Evolutionary conservation across 1,140 invertebrate genomes (phyloP), one percentile per base, ranked within the genome.

Genomic region (Stegodyphus dumicola): DNA sequence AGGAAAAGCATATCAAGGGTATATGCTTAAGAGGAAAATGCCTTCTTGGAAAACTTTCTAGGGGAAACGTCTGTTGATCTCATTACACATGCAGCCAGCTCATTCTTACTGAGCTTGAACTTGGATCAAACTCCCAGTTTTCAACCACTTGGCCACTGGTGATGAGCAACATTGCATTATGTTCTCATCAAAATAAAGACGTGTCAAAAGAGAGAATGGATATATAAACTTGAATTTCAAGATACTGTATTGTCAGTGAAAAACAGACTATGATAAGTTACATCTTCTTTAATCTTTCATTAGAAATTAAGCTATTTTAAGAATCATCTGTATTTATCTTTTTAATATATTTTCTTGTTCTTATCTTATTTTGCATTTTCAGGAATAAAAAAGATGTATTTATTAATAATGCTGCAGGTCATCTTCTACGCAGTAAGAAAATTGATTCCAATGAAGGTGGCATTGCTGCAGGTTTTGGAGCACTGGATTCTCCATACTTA

Each of bases 371-470:
- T 66, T 48, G 60, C 70, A 2, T 77, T 56, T 85, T 53, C 48
- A 77, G 77, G n/a, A 53, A 67, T 15, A 74, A 69, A 73, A 71
- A 53, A 71, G 78, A 79, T 13, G 53, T 88, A 48, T 17, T 66
- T 15, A 88, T 92, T 4, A 99, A 98, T 90, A 90, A 93, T 86
- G 93, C 95, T 91, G 94, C 94, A 52, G 98, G 98, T 2, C 97
- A 98, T 91, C 95, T 99, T 93, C 91, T 99, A 18, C 92, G 98
- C 18, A 97, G 96, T 0, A 99, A 99, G 92, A 89, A 93, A 0
- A 92, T 93, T 5, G 94, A 94, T n/a, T 94, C 94, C 9, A 94
- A 98, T 90, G 98, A 99, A 92, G 97, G 97, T 75, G 98, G 98
- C 2, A 95, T 99, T 48, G 95, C 95, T 13, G 95, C 95, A 53